These are phyloP conservation scores for Gobionotothen gibberifrons DNA, from an alignment of 2,797 vertebrate species.

Conservation along the genomic window DNA sequence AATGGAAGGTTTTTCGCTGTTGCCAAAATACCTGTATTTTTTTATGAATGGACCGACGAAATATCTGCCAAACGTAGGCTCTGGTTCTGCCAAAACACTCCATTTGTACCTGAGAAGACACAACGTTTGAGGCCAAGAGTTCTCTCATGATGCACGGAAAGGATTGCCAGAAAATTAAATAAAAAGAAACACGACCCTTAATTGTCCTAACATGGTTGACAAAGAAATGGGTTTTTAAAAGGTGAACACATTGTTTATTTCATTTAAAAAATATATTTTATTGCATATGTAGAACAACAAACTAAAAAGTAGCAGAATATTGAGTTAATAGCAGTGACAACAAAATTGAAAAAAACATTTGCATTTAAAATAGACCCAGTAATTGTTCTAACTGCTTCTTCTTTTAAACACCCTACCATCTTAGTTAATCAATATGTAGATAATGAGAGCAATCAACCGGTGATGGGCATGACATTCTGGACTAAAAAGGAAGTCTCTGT, in stretches of 20 bases:
- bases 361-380: slow-evolving; percentile 72
- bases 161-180: slow-evolving; percentile 27
- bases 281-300: slow-evolving; percentile 7
- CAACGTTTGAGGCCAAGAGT: slow-evolving; percentile 51
- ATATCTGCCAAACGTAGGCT: slow-evolving; percentile 76
- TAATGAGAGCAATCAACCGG: slow-evolving; percentile 84
- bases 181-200: neutral
- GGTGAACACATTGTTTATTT: neutral
- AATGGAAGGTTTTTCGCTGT: slow-evolving; percentile 71
- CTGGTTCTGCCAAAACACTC: slow-evolving; percentile 74
- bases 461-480: slow-evolving; percentile 81
- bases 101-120: slow-evolving; percentile 59
- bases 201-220: neutral
- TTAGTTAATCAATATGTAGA: slow-evolving; percentile 81
- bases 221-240: neutral
- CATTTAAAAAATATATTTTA: slow-evolving; percentile 10
- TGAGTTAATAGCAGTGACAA: slow-evolving; percentile 22
- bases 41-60: slow-evolving; percentile 78
- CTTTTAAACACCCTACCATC: slow-evolving; percentile 75
- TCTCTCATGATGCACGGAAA: slow-evolving; percentile 22
- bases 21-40: slow-evolving; percentile 79
- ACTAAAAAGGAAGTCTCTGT: slow-evolving; percentile 75
- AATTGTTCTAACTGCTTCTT: slow-evolving; percentile 79
- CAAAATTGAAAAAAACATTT: slow-evolving; percentile 40
- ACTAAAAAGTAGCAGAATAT: slow-evolving; percentile 42